Evolutionary conservation across 2,113 vertebrate species (phyloP).

Genomic region (Physeter macrocephalus): DNA sequence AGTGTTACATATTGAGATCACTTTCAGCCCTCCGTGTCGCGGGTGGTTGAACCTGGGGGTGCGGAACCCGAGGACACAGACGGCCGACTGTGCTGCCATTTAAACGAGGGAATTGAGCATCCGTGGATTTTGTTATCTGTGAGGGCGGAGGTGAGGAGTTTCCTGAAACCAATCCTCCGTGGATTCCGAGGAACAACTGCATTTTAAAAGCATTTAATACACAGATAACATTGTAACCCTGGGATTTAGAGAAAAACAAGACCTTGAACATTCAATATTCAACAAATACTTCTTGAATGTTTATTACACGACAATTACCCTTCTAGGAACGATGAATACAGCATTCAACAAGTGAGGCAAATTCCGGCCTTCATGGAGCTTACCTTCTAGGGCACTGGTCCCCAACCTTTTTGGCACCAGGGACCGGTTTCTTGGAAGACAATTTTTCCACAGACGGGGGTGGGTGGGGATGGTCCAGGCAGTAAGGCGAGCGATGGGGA

Average conservation of each 20-base stretch:
- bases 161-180: background rate
- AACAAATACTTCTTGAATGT: background rate
- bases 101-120: background rate
- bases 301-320: no score
- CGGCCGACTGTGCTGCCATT: no score
- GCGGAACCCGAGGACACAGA: rapidly evolving
- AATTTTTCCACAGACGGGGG: no score
- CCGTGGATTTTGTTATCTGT: background rate
- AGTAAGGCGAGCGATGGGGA: no score
- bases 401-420: no score
- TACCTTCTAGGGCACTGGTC: background rate
- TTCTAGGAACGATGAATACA: background rate
- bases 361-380: background rate
- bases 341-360: background rate
- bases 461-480: no score
- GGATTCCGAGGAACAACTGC: background rate
- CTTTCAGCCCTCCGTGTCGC: background rate
- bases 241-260: background rate
- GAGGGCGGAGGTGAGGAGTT: background rate
- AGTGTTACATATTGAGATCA: background rate
- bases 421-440: no score
- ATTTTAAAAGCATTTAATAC: background rate
- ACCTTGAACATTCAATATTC: background rate
- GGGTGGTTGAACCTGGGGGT: background rate
- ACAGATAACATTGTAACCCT: background rate